phyloP scores from a whole-genome alignment of 2,797 vertebrate species.

The Mus spretus region DNA sequence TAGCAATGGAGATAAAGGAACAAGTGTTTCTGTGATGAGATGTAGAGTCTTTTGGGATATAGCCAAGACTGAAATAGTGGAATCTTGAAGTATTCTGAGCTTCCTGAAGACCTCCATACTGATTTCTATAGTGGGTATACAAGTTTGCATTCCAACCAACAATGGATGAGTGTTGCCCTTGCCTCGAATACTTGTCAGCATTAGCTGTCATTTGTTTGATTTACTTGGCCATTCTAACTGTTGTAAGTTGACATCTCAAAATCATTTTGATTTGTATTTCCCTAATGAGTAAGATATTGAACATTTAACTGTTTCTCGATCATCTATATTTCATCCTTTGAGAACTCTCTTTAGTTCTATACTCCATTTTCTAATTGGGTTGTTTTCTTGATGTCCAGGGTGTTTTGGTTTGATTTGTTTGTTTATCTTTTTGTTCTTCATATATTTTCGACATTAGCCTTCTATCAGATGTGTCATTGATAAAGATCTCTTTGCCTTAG shows the following conservation, averaged over 20 bases:
- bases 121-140: not conserved
- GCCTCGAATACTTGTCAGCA: not conserved
- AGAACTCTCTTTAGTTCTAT: not conserved
- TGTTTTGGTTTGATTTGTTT: not conserved
- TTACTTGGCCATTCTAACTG: not conserved
- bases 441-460: not conserved
- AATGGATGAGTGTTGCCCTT: too few species aligned
- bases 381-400: not conserved
- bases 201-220: not conserved
- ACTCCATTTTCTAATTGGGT: not conserved
- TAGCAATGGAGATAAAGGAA: not conserved
- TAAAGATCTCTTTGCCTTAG: not conserved
- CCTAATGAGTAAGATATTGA: not conserved
- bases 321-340: not conserved
- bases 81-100: not conserved
- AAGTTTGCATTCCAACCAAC: not conserved
- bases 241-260: not conserved
- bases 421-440: not conserved
- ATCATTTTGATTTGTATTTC: not conserved
- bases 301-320: not conserved
- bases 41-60: not conserved
- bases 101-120: not conserved
- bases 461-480: not conserved
- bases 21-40: not conserved
- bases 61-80: not conserved